phyloP scores from a whole-genome alignment of 2,797 vertebrate genomes.

The Lepus oiostolus region DNA sequence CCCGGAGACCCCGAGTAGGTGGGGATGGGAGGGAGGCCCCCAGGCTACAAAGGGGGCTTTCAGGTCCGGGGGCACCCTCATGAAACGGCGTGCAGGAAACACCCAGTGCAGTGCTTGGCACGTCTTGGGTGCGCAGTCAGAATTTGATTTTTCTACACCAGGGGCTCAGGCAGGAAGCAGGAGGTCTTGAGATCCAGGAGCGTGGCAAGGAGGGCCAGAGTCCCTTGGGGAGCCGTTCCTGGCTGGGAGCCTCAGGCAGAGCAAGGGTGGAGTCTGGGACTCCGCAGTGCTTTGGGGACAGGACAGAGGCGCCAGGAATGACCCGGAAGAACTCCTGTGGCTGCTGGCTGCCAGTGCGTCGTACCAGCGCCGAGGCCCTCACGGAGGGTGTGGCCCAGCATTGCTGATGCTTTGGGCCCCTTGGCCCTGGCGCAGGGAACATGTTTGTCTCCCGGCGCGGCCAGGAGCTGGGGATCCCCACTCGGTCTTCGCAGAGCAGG shows the following conservation, averaged over 20 bases:
- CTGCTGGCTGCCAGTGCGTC: not conserved
- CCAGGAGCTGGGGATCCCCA: not conserved
- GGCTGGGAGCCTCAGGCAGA: constrained; percentile 62
- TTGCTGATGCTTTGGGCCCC: not conserved
- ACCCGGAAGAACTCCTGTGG: not conserved
- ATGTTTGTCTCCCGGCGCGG: not conserved
- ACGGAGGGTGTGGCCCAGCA: not conserved
- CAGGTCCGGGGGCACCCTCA: not conserved
- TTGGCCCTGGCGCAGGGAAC: not conserved
- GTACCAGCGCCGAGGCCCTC: not conserved
- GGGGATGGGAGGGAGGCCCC: not conserved
- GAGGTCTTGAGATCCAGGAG: not conserved
- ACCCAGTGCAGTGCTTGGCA: not conserved
- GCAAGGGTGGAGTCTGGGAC: constrained; percentile 64
- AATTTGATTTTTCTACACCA: not conserved
- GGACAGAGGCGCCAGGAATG: not conserved
- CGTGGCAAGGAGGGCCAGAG: not conserved
- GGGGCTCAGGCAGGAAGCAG: constrained; percentile 5
- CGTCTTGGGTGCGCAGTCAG: not conserved
- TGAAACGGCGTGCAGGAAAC: not conserved
- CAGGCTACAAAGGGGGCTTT: not conserved
- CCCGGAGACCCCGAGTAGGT: not conserved
- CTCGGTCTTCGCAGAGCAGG: not conserved
- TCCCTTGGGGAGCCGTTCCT: not conserved
- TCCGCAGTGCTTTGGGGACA: constrained; percentile 48